Evolutionary conservation across 2,113 vertebrate genomes (phyloP).

Genomic region (Hipposideros armiger): DNA sequence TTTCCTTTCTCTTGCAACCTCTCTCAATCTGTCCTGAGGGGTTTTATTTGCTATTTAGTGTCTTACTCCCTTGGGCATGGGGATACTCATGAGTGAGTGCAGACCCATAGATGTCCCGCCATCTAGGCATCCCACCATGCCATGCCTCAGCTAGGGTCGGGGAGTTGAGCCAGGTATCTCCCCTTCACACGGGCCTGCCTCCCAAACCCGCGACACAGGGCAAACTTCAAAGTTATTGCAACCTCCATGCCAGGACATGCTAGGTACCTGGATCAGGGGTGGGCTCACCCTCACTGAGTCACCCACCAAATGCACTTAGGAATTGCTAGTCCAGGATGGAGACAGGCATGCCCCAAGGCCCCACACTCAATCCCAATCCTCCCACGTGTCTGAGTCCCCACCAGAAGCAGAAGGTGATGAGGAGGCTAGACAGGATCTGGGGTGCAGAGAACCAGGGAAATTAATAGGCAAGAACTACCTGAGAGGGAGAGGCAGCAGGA

Average conservation of each 20-base stretch:
- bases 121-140: background rate
- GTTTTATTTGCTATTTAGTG: background rate
- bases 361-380: background rate
- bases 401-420: background rate
- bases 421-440: background rate
- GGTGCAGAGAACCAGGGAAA: background rate
- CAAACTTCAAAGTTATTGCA: background rate
- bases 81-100: background rate
- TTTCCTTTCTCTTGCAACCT: background rate
- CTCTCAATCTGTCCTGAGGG: background rate
- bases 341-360: background rate
- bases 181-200: background rate
- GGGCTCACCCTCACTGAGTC: background rate
- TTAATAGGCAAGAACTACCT: background rate
- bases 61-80: background rate
- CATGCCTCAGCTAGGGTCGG: background rate
- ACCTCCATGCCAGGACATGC: background rate
- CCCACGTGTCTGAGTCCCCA: background rate
- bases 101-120: background rate
- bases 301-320: background rate
- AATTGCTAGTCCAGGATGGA: background rate
- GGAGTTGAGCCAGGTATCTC: background rate
- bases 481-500: background rate
- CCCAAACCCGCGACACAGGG: background rate
- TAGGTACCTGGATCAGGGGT: background rate